Conservation (phyloP, 2,888 invertebrate species). For the Spialia ferax region DNA sequence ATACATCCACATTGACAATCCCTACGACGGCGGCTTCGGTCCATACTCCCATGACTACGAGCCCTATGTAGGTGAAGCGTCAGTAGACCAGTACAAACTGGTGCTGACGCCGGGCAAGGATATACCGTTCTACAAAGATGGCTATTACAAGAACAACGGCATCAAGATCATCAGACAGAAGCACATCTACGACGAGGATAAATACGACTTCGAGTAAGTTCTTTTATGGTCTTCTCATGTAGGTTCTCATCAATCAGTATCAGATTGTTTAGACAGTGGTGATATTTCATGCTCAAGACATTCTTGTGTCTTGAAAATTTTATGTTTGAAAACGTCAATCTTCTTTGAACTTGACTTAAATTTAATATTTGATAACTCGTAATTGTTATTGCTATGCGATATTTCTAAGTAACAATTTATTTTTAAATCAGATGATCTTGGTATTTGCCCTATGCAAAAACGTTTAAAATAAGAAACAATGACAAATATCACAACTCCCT, state of each 20-base stretch:
- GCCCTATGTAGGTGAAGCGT: conserved; percentile 79
- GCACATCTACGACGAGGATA: conserved; percentile 80
- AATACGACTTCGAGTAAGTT: conserved; percentile 84
- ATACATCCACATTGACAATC: conserved; percentile 83
- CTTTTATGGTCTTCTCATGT: background rate
- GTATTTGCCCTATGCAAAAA: background rate
- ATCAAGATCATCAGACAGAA: conserved; percentile 82
- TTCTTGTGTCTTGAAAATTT: no score
- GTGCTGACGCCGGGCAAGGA: conserved; percentile 69
- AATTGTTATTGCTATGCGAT: no score
- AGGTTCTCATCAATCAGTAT: no score
- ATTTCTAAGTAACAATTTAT: background rate
- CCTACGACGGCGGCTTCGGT: conserved; percentile 77
- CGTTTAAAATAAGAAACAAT: background rate
- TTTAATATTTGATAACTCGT: no score
- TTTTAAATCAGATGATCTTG: background rate
- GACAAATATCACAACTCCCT: background rate
- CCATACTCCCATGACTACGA: conserved; percentile 79
- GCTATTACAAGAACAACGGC: conserved; percentile 83
- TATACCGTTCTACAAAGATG: conserved; percentile 77
- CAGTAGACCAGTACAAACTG: conserved; percentile 69
- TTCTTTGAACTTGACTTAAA: no score
- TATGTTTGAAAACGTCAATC: no score
- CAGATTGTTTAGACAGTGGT: no score
- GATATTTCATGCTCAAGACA: no score